phyloP scores from a whole-genome alignment of 2,113 vertebrate genomes.

The Diadophis punctatus region DNA sequence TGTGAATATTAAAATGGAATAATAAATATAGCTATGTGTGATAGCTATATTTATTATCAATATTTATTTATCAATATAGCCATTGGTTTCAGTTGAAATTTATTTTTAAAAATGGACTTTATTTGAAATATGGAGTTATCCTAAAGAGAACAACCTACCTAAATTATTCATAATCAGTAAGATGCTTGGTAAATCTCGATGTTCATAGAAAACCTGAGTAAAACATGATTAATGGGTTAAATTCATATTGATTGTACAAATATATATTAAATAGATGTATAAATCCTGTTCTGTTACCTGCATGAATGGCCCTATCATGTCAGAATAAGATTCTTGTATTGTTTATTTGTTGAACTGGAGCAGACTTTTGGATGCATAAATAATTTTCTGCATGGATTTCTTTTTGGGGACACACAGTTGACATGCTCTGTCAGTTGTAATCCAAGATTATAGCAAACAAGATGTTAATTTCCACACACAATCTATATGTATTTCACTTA shows the following conservation, averaged over 20 bases:
- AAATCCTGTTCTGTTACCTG: not conserved
- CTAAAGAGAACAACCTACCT: not conserved
- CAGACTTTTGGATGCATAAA: constrained; percentile 57
- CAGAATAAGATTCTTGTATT: constrained; percentile 37
- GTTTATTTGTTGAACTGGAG: constrained; percentile 36
- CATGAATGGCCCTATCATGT: not conserved
- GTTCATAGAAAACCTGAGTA: not conserved
- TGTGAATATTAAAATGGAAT: not conserved
- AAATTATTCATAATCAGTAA: not conserved
- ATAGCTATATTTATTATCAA: too few species aligned
- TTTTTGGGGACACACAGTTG: constrained; percentile 66
- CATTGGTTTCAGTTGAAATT: not conserved
- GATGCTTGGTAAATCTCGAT: not conserved
- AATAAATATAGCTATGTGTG: not conserved
- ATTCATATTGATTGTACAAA: not conserved
- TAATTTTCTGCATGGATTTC: constrained; percentile 69
- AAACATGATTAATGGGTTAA: not conserved
- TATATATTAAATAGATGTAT: constrained; percentile 4
- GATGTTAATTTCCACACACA: constrained; percentile 85
- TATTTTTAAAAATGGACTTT: not conserved
- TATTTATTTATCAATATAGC: too few species aligned
- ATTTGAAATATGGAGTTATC: not conserved
- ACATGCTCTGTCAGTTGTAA: constrained; percentile 83
- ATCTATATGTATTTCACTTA: constrained; percentile 76
- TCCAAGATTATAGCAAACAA: constrained; percentile 88